Conservation (phyloP, 23 tunicate species). For the Trididemnum miniatum region DNA sequence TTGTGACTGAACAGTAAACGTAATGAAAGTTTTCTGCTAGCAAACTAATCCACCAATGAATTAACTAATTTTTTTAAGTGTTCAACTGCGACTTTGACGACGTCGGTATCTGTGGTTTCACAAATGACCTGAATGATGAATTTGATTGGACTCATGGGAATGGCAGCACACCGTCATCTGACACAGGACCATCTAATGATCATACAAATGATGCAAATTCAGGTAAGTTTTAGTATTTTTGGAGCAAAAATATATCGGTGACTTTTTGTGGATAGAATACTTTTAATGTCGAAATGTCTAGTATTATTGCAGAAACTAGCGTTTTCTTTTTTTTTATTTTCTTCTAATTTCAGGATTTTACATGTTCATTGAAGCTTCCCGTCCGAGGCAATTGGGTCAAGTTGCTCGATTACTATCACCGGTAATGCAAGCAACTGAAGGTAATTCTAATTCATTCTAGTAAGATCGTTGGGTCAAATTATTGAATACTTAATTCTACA, state of each 20-base stretch:
- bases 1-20: too few relatives aligned
- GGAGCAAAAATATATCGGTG: too few relatives aligned
- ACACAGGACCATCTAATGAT: constrained; percentile 71
- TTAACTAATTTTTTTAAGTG: constrained; percentile 31
- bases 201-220: constrained; percentile 41
- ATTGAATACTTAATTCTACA: too few relatives aligned
- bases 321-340: too few relatives aligned
- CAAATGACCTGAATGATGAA: constrained; percentile 47
- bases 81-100: constrained; percentile 69
- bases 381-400: constrained; percentile 58
- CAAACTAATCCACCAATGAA: too few relatives aligned
- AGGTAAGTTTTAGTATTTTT: too few relatives aligned
- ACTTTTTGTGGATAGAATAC: too few relatives aligned
- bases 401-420: constrained; percentile 63
- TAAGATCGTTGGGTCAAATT: too few relatives aligned
- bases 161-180: constrained; percentile 73
- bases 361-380: constrained; percentile 77
- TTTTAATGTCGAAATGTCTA: too few relatives aligned
- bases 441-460: too few relatives aligned
- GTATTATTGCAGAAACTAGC: too few relatives aligned
- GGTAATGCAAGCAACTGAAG: constrained; percentile 40
- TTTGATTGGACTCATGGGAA: constrained; percentile 70
- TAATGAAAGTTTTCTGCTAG: too few relatives aligned
- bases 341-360: constrained; percentile 63
- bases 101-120: constrained; percentile 36